A percentile compares a stretch with the other conserved stretches of the same genome.
phyloP scores from a whole-genome alignment of 2,888 invertebrate species.

The Cacoxenus indagator region DNA sequence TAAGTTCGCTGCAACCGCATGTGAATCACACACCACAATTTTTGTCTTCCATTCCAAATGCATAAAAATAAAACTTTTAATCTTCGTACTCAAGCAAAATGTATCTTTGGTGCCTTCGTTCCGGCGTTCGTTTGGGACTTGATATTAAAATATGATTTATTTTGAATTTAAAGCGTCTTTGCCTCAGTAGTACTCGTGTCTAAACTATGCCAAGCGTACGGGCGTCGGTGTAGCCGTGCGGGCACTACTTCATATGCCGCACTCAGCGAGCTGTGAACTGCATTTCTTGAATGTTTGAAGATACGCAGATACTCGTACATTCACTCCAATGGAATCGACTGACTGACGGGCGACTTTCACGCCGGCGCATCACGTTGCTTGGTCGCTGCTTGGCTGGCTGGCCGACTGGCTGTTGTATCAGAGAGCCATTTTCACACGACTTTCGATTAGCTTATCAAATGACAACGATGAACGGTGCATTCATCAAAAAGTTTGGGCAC shows the following conservation, averaged over 20 bases:
- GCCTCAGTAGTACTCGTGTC: too few species aligned
- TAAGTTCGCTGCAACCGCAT: neutral
- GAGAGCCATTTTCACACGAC: neutral
- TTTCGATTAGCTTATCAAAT: conserved; percentile 19
- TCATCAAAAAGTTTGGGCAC: conserved; percentile 2
- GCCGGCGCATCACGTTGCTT: neutral
- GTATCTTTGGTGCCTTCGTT: neutral
- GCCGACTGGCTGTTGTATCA: neutral
- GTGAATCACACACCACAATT: neutral
- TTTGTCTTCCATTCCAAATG: neutral
- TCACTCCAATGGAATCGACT: too few species aligned
- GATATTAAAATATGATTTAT: neutral
- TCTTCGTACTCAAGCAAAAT: neutral
- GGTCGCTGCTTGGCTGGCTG: too few species aligned
- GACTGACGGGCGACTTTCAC: neutral
- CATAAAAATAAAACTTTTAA: neutral
- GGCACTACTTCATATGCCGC: neutral
- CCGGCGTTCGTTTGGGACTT: neutral
- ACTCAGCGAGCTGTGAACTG: neutral
- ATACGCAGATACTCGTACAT: neutral
- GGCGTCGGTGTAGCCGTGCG: neutral
- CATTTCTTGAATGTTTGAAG: neutral
- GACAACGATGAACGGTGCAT: neutral
- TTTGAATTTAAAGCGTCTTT: neutral
- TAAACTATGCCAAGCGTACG: too few species aligned